A percentile compares a stretch with the other conserved stretches of the same genome.
Evolutionary conservation across 1,140 invertebrate genomes (phyloP).

Genomic region (Polypedilum pembai): DNA sequence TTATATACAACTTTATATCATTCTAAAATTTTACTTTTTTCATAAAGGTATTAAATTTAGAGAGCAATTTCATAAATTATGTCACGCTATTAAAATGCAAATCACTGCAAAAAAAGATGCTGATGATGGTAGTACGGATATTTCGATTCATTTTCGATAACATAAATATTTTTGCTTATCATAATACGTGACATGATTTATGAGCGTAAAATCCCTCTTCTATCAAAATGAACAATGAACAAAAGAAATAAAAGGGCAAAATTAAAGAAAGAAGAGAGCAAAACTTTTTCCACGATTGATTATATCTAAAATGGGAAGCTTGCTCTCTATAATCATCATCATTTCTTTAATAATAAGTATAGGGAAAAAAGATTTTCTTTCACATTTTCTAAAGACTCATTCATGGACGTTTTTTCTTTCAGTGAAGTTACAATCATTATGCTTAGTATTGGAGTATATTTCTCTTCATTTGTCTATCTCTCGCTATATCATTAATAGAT

Average conservation of each 20-base stretch:
- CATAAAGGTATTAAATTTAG: background rate
- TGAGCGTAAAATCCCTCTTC: background rate
- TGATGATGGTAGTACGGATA: background rate
- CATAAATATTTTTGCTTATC: background rate
- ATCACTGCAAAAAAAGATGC: constrained; percentile 1
- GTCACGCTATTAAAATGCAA: constrained; percentile 7
- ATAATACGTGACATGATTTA: constrained; percentile 18
- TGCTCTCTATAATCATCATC: background rate
- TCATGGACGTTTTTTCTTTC: background rate
- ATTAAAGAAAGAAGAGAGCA: background rate
- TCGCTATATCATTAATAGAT: background rate
- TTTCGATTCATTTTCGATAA: no score
- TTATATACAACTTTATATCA: background rate
- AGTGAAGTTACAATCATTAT: no score
- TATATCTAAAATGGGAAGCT: background rate
- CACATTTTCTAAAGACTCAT: background rate
- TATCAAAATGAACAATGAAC: no score
- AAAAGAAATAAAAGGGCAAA: no score
- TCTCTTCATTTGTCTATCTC: background rate
- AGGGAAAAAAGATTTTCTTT: background rate
- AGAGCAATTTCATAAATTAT: background rate
- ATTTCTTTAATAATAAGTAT: background rate
- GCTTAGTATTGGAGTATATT: background rate
- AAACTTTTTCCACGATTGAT: background rate
- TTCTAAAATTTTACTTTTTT: background rate